Evolutionary conservation across 2,888 invertebrate species (phyloP).

Genomic region (Ariolimax columbianus): DNA sequence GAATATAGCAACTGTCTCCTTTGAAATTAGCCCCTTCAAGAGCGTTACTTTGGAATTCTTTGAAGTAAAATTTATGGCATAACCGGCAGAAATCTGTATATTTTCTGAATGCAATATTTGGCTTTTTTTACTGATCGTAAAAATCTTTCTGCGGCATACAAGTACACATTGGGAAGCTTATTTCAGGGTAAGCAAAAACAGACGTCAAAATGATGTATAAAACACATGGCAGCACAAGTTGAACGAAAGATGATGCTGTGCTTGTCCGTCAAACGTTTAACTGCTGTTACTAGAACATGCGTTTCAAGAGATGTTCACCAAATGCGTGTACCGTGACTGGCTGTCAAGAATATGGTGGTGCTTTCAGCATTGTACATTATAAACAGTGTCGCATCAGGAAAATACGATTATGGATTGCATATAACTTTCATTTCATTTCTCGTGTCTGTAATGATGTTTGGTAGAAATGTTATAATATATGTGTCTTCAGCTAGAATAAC

Average conservation of each 20-base stretch:
- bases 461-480: too few species aligned
- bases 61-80: slow-evolving; percentile 34
- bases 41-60: background rate
- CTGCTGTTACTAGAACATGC: background rate
- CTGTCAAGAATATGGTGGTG: background rate
- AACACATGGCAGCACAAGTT: slow-evolving; percentile 15
- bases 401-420: too few species aligned
- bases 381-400: too few species aligned
- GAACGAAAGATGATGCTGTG: background rate
- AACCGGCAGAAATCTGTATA: slow-evolving; percentile 14
- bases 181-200: background rate
- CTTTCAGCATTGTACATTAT: too few species aligned
- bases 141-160: background rate
- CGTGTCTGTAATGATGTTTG: too few species aligned
- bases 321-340: too few species aligned
- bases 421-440: too few species aligned
- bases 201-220: slow-evolving; percentile 15
- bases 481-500: too few species aligned
- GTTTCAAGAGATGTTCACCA: background rate
- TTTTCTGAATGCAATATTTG: slow-evolving; percentile 22
- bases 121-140: slow-evolving; percentile 10
- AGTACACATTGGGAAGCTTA: background rate
- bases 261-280: background rate
- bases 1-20: background rate
- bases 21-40: background rate